These are phyloP conservation scores for Pelobates fuscus DNA, from an alignment of 2,113 vertebrate genomes.

Conservation along the genomic window DNA sequence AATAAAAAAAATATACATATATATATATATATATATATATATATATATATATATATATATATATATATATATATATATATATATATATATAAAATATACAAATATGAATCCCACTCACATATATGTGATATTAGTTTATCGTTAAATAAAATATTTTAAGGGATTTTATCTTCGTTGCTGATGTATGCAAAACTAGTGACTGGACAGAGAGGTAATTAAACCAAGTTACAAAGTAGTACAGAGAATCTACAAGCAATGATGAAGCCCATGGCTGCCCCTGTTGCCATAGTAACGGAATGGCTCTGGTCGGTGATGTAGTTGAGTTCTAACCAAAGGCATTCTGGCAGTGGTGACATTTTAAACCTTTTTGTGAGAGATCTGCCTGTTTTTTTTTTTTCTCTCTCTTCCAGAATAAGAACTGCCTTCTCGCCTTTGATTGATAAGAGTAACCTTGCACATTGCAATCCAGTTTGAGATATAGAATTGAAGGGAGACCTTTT, in stretches of 20 bases:
- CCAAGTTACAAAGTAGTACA: constrained; percentile 60
- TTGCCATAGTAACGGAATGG: constrained; percentile 67
- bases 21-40: too few relatives aligned
- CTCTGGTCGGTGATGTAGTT: constrained; percentile 49
- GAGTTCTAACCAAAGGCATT: constrained; percentile 54
- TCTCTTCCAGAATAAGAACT: constrained; percentile 19
- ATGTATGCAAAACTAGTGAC: constrained; percentile 56
- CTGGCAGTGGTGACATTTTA: constrained; percentile 54
- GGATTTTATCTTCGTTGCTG: constrained; percentile 1
- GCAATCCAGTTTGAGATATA: constrained; percentile 28
- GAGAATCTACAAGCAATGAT: constrained; percentile 60
- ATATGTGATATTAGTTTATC: too few relatives aligned
- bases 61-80: too few relatives aligned
- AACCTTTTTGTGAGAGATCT: constrained; percentile 37
- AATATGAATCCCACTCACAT: too few relatives aligned
- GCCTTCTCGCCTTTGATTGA: constrained; percentile 45
- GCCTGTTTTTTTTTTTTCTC: constrained; percentile 26
- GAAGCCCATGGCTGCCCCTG: constrained; percentile 54
- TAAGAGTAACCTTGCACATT: constrained; percentile 36
- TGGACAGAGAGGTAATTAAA: constrained; percentile 63
- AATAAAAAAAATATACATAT: too few relatives aligned
- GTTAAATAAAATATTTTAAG: too few relatives aligned
- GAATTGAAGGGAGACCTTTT: neutral
- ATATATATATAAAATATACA: too few relatives aligned
- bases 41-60: too few relatives aligned